Evolutionary conservation across 2,113 vertebrate genomes (phyloP), one percentile per base, ranked within the genome.

Genomic region (Morone saxatilis): DNA sequence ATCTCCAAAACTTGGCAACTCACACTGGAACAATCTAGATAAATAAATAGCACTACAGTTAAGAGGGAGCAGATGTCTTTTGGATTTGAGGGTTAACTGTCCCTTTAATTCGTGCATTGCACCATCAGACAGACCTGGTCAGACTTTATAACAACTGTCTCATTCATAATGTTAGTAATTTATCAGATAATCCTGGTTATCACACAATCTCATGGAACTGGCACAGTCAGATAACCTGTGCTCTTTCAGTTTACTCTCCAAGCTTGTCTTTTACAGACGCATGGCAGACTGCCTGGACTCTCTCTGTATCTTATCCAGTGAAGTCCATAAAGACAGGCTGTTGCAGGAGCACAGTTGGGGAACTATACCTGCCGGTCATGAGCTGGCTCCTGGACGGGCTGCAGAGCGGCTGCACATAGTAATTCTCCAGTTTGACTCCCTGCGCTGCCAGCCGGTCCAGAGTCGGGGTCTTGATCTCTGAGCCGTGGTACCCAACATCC

Each of bases 371-470:
- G 92, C 98, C 98, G 84, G 98, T 99, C 95, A 99, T 97, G 85
- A 99, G 92, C 36, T 99, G 98, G 91, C 98, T 99, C 90, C 98
- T 94, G 89, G 98, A 99, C 2, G 98, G 98, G 9, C 97, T 98
- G 93, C 98, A 99, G 79, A 99, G 97, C 14, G 98, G 98, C 89
- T 99, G 98, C 48, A 99, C 98, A 4, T 99, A 99, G 88, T 99
- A 99, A 81, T 99, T 99, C 95, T 99, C 98, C 94, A 99, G 95
- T 72, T 99, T 99, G 47, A 99, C 98, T 31, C 98, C 98, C 91
- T 98, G 95, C 0, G 96, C 96, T 0, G 98, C 98, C 45, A 99
- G 96, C 76, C 90, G 95, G 95, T 99, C 98, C 87, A 99, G 94
- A 0, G 98, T 97, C 25, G 98, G 98, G 0, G 98, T 99, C 82